phyloP scores from a whole-genome alignment of 2,113 vertebrate species.

The Scopus umbretta region DNA sequence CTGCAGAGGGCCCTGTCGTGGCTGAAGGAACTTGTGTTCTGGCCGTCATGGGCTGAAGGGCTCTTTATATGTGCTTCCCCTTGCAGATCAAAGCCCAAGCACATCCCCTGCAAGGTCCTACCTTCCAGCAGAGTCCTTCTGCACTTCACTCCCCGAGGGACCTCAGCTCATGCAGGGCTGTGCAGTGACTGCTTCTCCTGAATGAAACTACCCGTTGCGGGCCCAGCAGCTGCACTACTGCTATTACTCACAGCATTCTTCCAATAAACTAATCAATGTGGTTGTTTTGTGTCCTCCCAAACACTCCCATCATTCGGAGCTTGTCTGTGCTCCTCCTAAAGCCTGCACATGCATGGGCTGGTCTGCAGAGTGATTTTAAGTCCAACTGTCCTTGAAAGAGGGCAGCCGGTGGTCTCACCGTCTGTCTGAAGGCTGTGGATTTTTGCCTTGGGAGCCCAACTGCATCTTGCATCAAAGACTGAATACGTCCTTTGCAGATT shows the following conservation, averaged over 20 bases:
- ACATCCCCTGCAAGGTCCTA: not conserved
- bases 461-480: not conserved
- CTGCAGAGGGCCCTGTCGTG: not conserved
- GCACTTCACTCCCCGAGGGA: not conserved
- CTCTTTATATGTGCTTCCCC: not conserved
- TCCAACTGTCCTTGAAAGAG: not conserved
- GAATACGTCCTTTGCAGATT: not conserved
- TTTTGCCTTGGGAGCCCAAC: not conserved
- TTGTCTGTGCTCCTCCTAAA: not conserved
- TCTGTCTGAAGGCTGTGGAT: not conserved
- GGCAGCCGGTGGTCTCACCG: not conserved
- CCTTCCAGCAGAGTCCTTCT: not conserved
- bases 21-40: not conserved
- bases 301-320: not conserved
- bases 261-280: not conserved
- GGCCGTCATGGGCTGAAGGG: not conserved
- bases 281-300: not conserved
- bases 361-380: not conserved
- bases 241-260: not conserved
- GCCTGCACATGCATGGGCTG: not conserved
- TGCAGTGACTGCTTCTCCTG: not conserved
- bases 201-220: not conserved
- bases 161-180: not conserved
- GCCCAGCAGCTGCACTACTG: not conserved
- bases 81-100: not conserved